Percentiles rank a stretch among this genome's conserved stretches.
Conservation (phyloP, 2,113 vertebrate genomes). For the Macaca fascicularis region DNA sequence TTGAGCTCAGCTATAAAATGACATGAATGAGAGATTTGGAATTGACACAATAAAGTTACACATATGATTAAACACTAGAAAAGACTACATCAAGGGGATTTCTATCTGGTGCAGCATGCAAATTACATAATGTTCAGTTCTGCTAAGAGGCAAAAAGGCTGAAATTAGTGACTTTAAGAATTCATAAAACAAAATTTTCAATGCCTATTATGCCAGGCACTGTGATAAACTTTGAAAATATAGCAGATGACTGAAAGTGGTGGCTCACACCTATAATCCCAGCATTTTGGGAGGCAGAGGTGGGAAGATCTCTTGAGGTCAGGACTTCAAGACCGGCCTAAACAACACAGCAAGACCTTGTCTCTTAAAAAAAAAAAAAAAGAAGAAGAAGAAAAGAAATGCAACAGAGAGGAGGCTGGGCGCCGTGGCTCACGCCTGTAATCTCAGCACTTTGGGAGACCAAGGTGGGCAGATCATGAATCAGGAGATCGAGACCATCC, state of each 20-base stretch:
- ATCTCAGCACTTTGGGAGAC: too few species aligned
- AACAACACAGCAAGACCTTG: too few species aligned
- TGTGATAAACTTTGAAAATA: conserved; percentile 11
- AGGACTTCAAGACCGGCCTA: too few species aligned
- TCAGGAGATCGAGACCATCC: too few species aligned
- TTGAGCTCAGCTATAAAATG: conserved; percentile 6
- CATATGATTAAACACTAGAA: conserved; percentile 26
- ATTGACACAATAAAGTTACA: background rate
- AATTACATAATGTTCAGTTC: conserved; percentile 31
- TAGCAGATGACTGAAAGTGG: background rate
- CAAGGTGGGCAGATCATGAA: too few species aligned
- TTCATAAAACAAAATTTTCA: conserved; percentile 15
- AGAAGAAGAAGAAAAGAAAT: too few species aligned
- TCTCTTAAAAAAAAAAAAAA: too few species aligned
- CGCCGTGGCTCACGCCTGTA: too few species aligned
- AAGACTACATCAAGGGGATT: background rate
- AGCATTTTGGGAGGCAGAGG: too few species aligned
- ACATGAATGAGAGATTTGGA: conserved; percentile 13
- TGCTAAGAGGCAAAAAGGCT: background rate
- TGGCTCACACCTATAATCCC: too few species aligned
- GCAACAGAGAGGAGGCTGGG: too few species aligned
- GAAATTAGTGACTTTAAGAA: conserved; percentile 40
- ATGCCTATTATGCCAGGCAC: background rate
- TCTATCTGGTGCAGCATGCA: background rate
- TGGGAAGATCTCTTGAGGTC: too few species aligned